A percentile compares a stretch with the other conserved stretches of the same genome.
These are phyloP conservation scores for Callospermophilus lateralis DNA, from an alignment of 2,113 vertebrate species.

Conservation along the genomic window DNA sequence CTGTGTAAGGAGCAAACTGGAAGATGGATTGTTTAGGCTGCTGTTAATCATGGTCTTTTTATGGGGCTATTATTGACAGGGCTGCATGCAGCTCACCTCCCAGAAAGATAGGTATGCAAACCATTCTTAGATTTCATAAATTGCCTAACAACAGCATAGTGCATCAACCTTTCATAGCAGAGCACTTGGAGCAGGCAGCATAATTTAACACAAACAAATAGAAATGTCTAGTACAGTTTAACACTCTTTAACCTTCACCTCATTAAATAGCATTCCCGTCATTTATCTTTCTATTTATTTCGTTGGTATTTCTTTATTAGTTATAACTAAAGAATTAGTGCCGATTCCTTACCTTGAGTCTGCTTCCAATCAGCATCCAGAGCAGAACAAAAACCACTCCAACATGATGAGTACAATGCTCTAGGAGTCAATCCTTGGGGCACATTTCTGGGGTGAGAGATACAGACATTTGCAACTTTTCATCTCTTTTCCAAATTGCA, in stretches of 20 bases:
- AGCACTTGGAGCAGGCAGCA: constrained; percentile 81
- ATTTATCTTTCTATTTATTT: constrained; percentile 85
- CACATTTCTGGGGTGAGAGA: not conserved
- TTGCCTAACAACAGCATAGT: constrained; percentile 79
- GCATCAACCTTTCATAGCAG: constrained; percentile 77
- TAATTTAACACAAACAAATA: constrained; percentile 87
- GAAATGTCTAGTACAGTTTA: constrained; percentile 86
- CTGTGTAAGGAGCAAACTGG: constrained; percentile 26
- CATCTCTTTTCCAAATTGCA: constrained; percentile 51
- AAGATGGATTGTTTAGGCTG: constrained; percentile 77
- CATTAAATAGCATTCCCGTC: constrained; percentile 85
- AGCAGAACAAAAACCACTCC: constrained; percentile 44
- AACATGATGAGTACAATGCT: not conserved
- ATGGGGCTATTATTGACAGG: constrained; percentile 70
- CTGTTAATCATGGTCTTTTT: constrained; percentile 81
- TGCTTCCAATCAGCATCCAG: constrained; percentile 67
- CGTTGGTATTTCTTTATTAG: constrained; percentile 80
- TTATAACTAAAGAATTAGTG: constrained; percentile 81
- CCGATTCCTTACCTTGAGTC: constrained; percentile 62
- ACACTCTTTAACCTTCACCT: constrained; percentile 87
- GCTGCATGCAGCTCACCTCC: constrained; percentile 81
- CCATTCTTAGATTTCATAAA: constrained; percentile 84
- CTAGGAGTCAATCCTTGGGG: not conserved
- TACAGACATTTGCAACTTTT: constrained; percentile 60
- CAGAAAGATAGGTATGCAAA: constrained; percentile 82